A percentile compares a stretch with the other conserved stretches of the same genome.
phyloP scores from a whole-genome alignment of 1,140 invertebrate genomes.

The Phocides pigmalion region DNA sequence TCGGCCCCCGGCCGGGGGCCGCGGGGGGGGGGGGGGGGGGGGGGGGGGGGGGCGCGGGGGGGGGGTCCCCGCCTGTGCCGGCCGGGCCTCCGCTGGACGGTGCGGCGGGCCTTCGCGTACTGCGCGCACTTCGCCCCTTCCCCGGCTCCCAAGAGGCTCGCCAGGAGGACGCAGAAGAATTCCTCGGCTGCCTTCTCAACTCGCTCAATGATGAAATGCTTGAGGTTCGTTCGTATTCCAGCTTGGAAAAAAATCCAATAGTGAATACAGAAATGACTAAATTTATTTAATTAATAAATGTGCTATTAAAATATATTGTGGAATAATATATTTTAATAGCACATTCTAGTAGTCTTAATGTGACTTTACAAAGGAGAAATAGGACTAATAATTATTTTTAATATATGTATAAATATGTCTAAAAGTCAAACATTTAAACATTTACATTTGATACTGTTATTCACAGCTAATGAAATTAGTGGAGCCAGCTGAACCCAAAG shows the following conservation, averaged over 20 bases:
- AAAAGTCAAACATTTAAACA: too few relatives aligned
- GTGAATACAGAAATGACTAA: too few relatives aligned
- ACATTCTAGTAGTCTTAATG: too few relatives aligned
- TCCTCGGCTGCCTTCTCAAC: slow-evolving; percentile 95
- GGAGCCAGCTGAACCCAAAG: slow-evolving; percentile 80
- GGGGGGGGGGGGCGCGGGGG: slow-evolving; percentile 31
- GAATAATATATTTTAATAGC: too few relatives aligned
- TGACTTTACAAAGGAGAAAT: too few relatives aligned
- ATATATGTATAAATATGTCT: too few relatives aligned
- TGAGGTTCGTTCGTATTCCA: slow-evolving; percentile 83
- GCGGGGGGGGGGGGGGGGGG: slow-evolving; percentile 25
- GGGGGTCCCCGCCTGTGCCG: slow-evolving; percentile 48
- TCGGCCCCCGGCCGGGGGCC: slow-evolving; percentile 82
- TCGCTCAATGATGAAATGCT: slow-evolving; percentile 98
- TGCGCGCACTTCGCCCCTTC: slow-evolving; percentile 89
- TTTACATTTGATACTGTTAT: not conserved
- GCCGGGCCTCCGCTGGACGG: slow-evolving; percentile 91
- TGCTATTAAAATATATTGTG: too few relatives aligned
- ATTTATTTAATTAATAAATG: too few relatives aligned
- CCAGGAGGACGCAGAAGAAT: slow-evolving; percentile 98
- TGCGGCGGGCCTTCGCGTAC: slow-evolving; percentile 91
- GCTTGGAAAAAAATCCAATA: too few relatives aligned
- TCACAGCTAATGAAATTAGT: slow-evolving; percentile 89
- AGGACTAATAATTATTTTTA: too few relatives aligned
- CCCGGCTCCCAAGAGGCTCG: slow-evolving; percentile 89